Percentiles rank a stretch among this genome's conserved stretches.
These are phyloP conservation scores for Macrotis lagotis DNA, from an alignment of 2,113 vertebrate species.

Conservation along the genomic window DNA sequence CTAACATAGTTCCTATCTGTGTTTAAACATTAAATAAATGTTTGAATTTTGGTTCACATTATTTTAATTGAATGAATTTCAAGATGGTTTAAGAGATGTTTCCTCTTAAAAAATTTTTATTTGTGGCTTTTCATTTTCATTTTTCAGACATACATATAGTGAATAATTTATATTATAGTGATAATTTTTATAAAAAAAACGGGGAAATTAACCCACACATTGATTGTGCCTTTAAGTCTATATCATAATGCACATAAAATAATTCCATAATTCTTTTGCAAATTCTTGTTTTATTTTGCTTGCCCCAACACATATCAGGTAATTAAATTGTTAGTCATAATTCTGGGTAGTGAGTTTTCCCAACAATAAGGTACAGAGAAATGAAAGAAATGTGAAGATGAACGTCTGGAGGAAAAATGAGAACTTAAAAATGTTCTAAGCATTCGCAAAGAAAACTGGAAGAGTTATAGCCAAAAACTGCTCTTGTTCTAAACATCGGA, in stretches of 20 bases:
- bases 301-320: neutral
- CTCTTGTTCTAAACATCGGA: neutral
- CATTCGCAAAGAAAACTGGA: neutral
- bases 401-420: neutral
- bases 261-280: neutral
- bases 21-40: neutral
- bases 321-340: neutral
- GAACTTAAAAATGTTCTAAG: neutral
- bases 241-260: neutral
- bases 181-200: neutral
- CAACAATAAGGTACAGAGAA: neutral
- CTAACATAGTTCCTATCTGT: neutral
- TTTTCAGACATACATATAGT: neutral
- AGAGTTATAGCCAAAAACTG: neutral
- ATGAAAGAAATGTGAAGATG: neutral
- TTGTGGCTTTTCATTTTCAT: neutral
- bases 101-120: neutral
- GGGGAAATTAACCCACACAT: neutral
- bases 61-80: neutral
- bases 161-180: neutral
- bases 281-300: neutral
- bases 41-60: neutral
- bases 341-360: neutral
- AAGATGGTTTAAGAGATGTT: neutral
- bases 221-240: neutral